Evolutionary conservation across 2,888 invertebrate genomes (phyloP).

Genomic region (Mythimna vitellina): DNA sequence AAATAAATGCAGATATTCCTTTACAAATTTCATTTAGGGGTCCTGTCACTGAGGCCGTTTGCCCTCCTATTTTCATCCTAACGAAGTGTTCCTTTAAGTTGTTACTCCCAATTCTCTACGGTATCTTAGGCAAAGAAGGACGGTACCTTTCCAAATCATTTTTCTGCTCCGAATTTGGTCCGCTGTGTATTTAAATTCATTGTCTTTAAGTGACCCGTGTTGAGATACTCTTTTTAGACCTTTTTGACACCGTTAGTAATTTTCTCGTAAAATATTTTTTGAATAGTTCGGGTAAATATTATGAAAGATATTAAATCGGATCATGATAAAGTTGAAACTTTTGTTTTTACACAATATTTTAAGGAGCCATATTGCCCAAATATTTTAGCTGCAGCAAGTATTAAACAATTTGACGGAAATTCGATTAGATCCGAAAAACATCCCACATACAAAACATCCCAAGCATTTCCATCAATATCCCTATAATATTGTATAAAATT

Average conservation of each 20-base stretch:
- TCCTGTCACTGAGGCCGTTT: conserved; percentile 68
- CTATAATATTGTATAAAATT: conserved; percentile 77
- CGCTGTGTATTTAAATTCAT: conserved; percentile 57
- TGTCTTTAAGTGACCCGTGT: conserved; percentile 48
- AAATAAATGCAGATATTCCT: conserved; percentile 66
- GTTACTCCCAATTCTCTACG: conserved; percentile 72
- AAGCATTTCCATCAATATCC: conserved; percentile 71
- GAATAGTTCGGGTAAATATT: background rate
- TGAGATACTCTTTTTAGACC: conserved; percentile 19
- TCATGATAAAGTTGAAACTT: background rate
- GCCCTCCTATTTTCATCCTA: conserved; percentile 69
- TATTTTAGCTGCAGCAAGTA: background rate
- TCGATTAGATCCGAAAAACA: conserved; percentile 34
- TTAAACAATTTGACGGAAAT: conserved; percentile 34
- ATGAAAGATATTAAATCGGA: background rate
- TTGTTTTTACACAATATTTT: too few species aligned
- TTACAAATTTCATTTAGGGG: conserved; percentile 70
- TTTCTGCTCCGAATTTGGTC: conserved; percentile 54
- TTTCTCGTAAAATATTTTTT: conserved; percentile 12
- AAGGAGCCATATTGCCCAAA: background rate
- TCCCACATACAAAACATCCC: conserved; percentile 62
- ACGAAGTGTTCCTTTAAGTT: conserved; percentile 72
- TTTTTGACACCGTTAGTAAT: conserved; percentile 37
- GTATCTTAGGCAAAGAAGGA: conserved; percentile 70
- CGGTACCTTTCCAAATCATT: conserved; percentile 64